These are phyloP conservation scores for Sus cebifrons DNA, from an alignment of 2,797 vertebrate species.

Conservation along the genomic window DNA sequence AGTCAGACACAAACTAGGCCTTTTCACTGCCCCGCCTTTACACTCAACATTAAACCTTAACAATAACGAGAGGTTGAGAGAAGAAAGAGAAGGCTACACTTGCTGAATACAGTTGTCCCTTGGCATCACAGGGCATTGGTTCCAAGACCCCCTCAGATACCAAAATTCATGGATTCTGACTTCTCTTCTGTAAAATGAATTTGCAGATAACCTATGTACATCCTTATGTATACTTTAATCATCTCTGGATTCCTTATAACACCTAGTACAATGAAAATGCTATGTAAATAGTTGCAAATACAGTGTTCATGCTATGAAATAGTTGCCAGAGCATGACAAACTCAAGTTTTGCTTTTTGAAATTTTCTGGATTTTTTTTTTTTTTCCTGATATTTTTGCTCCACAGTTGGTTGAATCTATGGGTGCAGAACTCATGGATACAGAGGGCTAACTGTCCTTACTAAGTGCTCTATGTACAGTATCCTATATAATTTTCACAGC, in stretches of 20 bases:
- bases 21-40: conserved; percentile 24
- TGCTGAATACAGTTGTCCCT: background rate
- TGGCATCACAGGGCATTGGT: background rate
- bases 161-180: background rate
- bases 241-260: background rate
- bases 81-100: background rate
- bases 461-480: background rate
- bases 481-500: background rate
- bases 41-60: background rate
- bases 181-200: background rate
- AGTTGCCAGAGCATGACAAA: background rate
- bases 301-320: background rate
- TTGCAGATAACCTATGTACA: background rate
- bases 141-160: background rate
- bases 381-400: too few relatives aligned
- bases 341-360: background rate
- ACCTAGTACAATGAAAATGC: background rate
- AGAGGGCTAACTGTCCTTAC: background rate
- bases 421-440: background rate
- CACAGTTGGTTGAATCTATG: background rate
- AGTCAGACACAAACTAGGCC: background rate
- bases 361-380: background rate
- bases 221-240: background rate
- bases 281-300: background rate
- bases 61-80: background rate